Percentiles rank a stretch among this genome's conserved stretches.
phyloP scores from a whole-genome alignment of 2,888 invertebrate genomes.

The Colostygia pectinataria region DNA sequence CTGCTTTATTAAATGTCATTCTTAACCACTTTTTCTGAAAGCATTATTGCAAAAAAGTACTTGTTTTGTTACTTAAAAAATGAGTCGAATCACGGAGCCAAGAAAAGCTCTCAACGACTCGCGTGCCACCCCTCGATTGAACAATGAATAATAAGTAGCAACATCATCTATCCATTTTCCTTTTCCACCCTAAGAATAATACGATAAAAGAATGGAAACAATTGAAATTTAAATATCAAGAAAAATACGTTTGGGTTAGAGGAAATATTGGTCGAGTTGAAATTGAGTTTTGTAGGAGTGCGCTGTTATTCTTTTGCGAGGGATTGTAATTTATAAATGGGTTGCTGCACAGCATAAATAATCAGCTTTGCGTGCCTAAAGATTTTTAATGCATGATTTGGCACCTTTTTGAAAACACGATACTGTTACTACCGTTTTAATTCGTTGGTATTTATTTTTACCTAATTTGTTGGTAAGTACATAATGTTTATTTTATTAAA shows the following conservation, averaged over 20 bases:
- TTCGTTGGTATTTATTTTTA: too few relatives aligned
- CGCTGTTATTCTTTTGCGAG: slow-evolving; percentile 22
- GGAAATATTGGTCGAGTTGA: slow-evolving; percentile 52
- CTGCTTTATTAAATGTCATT: slow-evolving; percentile 21
- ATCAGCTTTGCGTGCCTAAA: background rate
- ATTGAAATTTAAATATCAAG: slow-evolving; percentile 75
- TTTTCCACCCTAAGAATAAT: slow-evolving; percentile 68
- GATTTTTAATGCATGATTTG: background rate
- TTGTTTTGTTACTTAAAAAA: slow-evolving; percentile 77
- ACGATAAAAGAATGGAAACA: slow-evolving; percentile 69
- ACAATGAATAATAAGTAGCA: slow-evolving; percentile 79
- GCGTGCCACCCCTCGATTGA: slow-evolving; percentile 46
- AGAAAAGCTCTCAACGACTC: slow-evolving; percentile 57
- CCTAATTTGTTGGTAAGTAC: too few relatives aligned
- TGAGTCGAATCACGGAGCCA: slow-evolving; percentile 71
- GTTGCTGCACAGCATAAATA: slow-evolving; percentile 6
- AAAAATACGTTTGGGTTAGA: slow-evolving; percentile 51
- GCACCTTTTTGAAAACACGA: background rate
- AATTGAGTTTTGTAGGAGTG: slow-evolving; percentile 34
- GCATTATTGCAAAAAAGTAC: slow-evolving; percentile 42
- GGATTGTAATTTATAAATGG: slow-evolving; percentile 4
- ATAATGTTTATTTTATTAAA: too few relatives aligned
- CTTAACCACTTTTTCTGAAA: slow-evolving; percentile 19
- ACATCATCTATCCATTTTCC: slow-evolving; percentile 78
- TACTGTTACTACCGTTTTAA: too few relatives aligned